Conservation (phyloP, 2,888 invertebrate species). For the Pristionchus japonicus region DNA sequence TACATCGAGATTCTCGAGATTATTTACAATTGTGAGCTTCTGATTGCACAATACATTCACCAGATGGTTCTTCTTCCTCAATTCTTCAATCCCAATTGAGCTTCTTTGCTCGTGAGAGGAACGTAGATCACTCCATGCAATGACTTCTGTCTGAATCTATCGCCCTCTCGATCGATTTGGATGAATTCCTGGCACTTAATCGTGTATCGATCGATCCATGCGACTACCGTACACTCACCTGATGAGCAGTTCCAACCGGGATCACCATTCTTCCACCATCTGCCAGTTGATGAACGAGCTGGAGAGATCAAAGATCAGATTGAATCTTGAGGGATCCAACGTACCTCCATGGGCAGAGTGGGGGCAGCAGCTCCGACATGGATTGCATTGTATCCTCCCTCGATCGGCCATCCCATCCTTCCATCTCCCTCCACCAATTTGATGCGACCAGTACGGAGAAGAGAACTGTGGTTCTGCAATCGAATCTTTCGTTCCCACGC, state of each 20-base stretch:
- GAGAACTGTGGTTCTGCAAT: conserved; percentile 6
- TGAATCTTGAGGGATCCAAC: conserved; percentile 49
- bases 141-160: conserved; percentile 79
- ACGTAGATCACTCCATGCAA: conserved; percentile 97
- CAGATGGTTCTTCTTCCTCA: background rate
- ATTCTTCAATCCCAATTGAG: conserved; percentile 78
- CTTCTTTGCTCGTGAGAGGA: conserved; percentile 89
- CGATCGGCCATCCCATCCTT: conserved; percentile 83
- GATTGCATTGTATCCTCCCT: conserved; percentile 91
- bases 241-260: conserved; percentile 67
- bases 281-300: conserved; percentile 89
- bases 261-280: conserved; percentile 88
- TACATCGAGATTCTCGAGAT: background rate
- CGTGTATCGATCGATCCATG: background rate
- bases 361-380: conserved; percentile 79
- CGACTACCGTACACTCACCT: conserved; percentile 54
- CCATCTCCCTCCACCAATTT: conserved; percentile 86
- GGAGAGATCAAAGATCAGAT: conserved; percentile 50
- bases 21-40: no score
- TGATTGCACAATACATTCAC: no score
- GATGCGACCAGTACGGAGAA: background rate
- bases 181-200: conserved; percentile 79
- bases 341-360: conserved; percentile 76
- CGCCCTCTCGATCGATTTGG: conserved; percentile 85
- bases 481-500: background rate